These are phyloP conservation scores for Ganaspis sp. DNA, from an alignment of 1,140 invertebrate genomes.

Conservation along the genomic window DNA sequence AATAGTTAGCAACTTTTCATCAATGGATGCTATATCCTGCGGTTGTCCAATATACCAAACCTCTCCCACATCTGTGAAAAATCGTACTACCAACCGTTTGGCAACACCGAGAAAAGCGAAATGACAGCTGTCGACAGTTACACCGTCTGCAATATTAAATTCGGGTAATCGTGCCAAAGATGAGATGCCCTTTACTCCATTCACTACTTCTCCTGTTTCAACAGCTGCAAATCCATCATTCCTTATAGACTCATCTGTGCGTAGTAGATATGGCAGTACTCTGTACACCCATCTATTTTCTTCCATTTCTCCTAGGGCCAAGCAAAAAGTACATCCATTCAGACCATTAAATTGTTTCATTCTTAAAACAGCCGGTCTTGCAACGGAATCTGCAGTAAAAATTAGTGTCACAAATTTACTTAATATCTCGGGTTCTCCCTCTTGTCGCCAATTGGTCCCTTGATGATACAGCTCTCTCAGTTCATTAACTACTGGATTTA, in stretches of 20 bases:
- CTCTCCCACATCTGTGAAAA: background rate
- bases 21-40: background rate
- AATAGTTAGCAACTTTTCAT: slow-evolving; percentile 31
- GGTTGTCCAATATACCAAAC: slow-evolving; percentile 30
- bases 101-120: slow-evolving; percentile 10
- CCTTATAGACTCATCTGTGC: background rate
- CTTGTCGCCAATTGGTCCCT: background rate
- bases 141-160: slow-evolving; percentile 23
- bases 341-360: background rate
- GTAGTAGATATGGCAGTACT: background rate
- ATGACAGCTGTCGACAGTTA: slow-evolving; percentile 26
- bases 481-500: background rate
- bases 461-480: background rate
- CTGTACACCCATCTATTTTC: background rate
- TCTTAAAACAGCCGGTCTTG: background rate
- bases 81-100: background rate
- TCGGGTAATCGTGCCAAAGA: slow-evolving; percentile 8
- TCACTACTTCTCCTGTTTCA: background rate
- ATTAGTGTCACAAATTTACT: background rate
- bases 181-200: slow-evolving; percentile 16
- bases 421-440: background rate
- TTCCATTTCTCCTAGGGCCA: background rate
- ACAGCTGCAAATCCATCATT: background rate
- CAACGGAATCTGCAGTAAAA: background rate
- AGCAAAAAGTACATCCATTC: background rate